Conservation (phyloP, 2,113 vertebrate species). For the Psilopogon haemacephalus region DNA sequence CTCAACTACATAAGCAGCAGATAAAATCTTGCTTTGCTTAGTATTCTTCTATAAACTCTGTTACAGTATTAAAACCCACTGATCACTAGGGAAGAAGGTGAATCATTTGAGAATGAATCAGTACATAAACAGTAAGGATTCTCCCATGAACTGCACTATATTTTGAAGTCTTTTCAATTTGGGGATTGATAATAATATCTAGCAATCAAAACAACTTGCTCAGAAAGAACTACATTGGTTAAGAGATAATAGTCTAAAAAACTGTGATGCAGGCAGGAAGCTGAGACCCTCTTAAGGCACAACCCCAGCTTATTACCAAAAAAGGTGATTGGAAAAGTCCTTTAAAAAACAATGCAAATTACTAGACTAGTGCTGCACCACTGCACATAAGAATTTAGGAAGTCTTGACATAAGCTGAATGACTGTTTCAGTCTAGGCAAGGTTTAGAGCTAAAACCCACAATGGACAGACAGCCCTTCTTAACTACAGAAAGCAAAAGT, state of each 20-base stretch:
- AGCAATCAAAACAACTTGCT: background rate
- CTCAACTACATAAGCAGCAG: constrained; percentile 24
- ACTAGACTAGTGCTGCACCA: background rate
- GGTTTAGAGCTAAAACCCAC: background rate
- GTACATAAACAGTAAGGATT: background rate
- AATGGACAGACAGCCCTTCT: background rate
- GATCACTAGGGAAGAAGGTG: background rate
- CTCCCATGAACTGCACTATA: background rate
- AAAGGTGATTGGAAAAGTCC: background rate
- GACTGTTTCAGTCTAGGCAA: background rate
- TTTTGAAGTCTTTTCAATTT: background rate
- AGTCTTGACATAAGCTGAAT: background rate
- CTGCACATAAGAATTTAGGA: background rate
- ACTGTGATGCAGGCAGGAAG: background rate
- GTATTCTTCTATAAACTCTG: background rate
- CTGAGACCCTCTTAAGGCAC: background rate
- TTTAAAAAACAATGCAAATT: background rate
- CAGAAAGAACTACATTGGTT: background rate
- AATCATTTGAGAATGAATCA: background rate
- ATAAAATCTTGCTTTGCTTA: background rate
- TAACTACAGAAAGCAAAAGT: background rate
- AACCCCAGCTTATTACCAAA: background rate
- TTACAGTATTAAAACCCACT: background rate
- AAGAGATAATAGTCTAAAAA: background rate
- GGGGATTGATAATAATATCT: rapidly evolving